A percentile compares a stretch with the other conserved stretches of the same genome.
Evolutionary conservation across 2,888 invertebrate species (phyloP).

Genomic region (Formica aserva): DNA sequence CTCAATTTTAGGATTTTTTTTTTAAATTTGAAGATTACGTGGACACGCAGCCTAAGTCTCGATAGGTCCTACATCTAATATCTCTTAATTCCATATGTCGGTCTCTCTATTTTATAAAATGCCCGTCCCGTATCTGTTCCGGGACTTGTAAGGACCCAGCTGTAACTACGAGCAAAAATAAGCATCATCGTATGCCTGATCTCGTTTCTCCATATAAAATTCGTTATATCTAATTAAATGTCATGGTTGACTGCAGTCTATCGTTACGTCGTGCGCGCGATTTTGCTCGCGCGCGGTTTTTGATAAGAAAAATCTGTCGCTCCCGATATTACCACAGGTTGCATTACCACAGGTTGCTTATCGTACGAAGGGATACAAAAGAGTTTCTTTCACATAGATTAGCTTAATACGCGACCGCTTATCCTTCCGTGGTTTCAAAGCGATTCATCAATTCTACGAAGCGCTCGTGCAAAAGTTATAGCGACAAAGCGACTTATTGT

Average conservation of each 20-base stretch:
- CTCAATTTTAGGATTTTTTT: neutral
- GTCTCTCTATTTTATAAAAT: constrained; percentile 31
- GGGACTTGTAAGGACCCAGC: neutral
- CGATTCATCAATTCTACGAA: constrained; percentile 9
- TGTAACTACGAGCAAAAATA: constrained; percentile 64
- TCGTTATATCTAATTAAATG: constrained; percentile 69
- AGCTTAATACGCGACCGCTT: neutral
- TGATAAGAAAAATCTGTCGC: constrained; percentile 40
- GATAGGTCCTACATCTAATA: constrained; percentile 1
- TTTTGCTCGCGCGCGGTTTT: constrained; percentile 25
- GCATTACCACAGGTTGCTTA: constrained; percentile 40
- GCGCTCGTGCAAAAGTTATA: constrained; percentile 21
- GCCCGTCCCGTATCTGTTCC: neutral
- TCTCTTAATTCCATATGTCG: neutral
- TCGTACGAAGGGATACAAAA: constrained; percentile 36
- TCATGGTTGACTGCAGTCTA: constrained; percentile 71
- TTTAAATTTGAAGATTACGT: neutral
- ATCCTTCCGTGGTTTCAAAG: constrained; percentile 1
- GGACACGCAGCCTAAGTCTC: constrained; percentile 14
- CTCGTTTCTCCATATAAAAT: constrained; percentile 65
- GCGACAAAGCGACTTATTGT: constrained; percentile 52
- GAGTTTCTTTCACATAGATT: constrained; percentile 14
- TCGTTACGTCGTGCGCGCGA: constrained; percentile 48
- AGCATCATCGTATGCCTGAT: constrained; percentile 39
- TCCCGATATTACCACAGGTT: constrained; percentile 11